Percentiles rank a stretch among this genome's conserved stretches.
These are phyloP conservation scores for Mnemiopsis leidyi DNA, from an alignment of 37 sponge, comb jelly and placozoan species.

Conservation along the genomic window DNA sequence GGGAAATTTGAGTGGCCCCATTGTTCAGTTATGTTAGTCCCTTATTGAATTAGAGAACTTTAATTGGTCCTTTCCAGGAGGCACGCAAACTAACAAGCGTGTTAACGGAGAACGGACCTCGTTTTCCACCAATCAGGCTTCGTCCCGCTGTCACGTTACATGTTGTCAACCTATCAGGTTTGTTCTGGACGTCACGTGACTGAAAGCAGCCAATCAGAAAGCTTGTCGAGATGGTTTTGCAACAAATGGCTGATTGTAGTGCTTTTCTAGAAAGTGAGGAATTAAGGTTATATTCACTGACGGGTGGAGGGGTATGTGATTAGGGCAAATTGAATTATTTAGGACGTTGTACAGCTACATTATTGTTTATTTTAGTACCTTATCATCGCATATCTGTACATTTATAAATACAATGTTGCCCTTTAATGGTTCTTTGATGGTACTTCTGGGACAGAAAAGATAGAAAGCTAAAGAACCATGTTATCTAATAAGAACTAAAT, in stretches of 20 bases:
- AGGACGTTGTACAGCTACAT: neutral
- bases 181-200: neutral
- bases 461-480: no score
- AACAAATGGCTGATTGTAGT: neutral
- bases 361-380: no score
- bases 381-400: no score
- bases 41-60: neutral
- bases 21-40: neutral
- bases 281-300: neutral
- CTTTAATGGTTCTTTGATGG: no score
- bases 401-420: no score
- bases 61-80: neutral
- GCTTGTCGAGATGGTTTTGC: neutral
- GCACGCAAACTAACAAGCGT: neutral
- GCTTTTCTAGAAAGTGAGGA: neutral
- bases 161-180: neutral
- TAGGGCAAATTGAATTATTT: neutral
- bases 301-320: neutral
- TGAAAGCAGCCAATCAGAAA: neutral
- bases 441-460: no score
- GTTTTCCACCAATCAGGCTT: neutral
- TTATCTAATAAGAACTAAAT: no score
- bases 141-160: neutral
- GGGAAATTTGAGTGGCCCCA: neutral
- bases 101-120: neutral